Percentiles rank a stretch among this genome's conserved stretches.
phyloP scores from a whole-genome alignment of 2,113 vertebrate species.

The Lepisosteus oculatus region DNA sequence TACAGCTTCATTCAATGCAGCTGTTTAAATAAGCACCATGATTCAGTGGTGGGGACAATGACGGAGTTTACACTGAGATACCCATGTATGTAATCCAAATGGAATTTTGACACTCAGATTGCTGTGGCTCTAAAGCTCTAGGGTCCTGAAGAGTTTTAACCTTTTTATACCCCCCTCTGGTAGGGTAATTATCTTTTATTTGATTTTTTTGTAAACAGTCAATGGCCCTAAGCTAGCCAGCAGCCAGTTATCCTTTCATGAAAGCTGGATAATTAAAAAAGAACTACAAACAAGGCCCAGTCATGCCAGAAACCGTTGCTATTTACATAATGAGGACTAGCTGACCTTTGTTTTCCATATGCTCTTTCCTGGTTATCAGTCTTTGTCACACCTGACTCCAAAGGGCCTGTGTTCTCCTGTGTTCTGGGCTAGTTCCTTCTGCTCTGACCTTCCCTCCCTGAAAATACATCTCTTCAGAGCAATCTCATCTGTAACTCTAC shows the following conservation, averaged over 20 bases:
- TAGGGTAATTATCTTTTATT: conserved; percentile 35
- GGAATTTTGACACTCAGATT: too few species aligned
- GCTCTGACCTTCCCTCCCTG: conserved; percentile 36
- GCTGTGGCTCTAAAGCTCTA: too few species aligned
- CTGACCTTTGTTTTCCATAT: conserved; percentile 42
- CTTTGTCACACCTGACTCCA: conserved; percentile 35
- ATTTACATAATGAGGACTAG: conserved; percentile 62
- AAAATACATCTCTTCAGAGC: conserved; percentile 29
- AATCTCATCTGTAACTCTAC: conserved; percentile 51
- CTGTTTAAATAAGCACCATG: too few species aligned
- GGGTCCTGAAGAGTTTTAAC: too few species aligned
- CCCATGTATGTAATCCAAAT: too few species aligned
- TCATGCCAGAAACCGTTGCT: conserved; percentile 48
- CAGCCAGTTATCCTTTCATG: conserved; percentile 53
- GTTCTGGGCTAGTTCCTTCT: conserved; percentile 30
- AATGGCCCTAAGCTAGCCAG: conserved; percentile 47
- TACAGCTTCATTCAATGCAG: too few species aligned
- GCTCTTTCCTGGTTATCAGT: conserved; percentile 47
- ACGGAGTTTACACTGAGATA: too few species aligned
- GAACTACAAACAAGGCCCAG: conserved; percentile 46
- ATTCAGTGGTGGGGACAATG: too few species aligned
- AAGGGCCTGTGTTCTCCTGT: conserved; percentile 24
- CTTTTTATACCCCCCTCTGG: too few species aligned
- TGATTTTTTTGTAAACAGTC: conserved; percentile 29
- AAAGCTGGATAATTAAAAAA: conserved; percentile 60